These are phyloP conservation scores for Maccullochella peelii DNA, from an alignment of 2,113 vertebrate species.

Conservation along the genomic window DNA sequence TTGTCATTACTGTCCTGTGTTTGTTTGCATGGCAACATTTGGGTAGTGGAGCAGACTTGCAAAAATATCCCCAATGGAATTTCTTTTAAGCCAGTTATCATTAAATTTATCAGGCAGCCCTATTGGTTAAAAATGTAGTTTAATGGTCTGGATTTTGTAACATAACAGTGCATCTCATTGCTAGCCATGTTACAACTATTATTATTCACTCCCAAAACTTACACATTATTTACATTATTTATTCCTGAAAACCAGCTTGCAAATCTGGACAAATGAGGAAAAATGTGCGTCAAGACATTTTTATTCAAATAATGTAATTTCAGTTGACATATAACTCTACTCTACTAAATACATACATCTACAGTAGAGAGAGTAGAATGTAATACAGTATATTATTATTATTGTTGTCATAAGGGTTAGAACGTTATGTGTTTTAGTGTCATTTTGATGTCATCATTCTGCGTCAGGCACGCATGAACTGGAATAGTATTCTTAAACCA, in stretches of 20 bases:
- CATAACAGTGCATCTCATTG: not conserved
- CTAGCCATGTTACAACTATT: slow-evolving; percentile 15
- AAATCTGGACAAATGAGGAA: slow-evolving; percentile 37
- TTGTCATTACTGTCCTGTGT: slow-evolving; percentile 5
- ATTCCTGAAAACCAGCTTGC: slow-evolving; percentile 17
- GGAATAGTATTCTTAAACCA: slow-evolving; percentile 61
- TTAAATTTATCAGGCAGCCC: not conserved
- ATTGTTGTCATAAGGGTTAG: slow-evolving; percentile 84
- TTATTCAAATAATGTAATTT: slow-evolving; percentile 87
- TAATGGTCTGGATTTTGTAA: not conserved
- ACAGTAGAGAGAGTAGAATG: slow-evolving; percentile 35
- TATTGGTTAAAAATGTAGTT: not conserved
- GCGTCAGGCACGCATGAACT: slow-evolving; percentile 84
- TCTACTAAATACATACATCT: slow-evolving; percentile 30
- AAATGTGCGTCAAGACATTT: slow-evolving; percentile 68
- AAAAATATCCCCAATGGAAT: slow-evolving; percentile 8
- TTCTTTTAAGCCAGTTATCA: not conserved
- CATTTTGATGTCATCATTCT: slow-evolving; percentile 87
- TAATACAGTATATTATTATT: slow-evolving; percentile 78
- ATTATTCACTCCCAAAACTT: slow-evolving; percentile 22
- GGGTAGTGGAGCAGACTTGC: not conserved
- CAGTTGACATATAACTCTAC: slow-evolving; percentile 66
- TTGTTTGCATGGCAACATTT: not conserved
- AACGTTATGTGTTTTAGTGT: slow-evolving; percentile 66
- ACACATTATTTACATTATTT: slow-evolving; percentile 21